These are phyloP conservation scores for Holothuria scabra DNA, from an alignment of 53 echinoderm and acorn worm species.

Conservation along the genomic window DNA sequence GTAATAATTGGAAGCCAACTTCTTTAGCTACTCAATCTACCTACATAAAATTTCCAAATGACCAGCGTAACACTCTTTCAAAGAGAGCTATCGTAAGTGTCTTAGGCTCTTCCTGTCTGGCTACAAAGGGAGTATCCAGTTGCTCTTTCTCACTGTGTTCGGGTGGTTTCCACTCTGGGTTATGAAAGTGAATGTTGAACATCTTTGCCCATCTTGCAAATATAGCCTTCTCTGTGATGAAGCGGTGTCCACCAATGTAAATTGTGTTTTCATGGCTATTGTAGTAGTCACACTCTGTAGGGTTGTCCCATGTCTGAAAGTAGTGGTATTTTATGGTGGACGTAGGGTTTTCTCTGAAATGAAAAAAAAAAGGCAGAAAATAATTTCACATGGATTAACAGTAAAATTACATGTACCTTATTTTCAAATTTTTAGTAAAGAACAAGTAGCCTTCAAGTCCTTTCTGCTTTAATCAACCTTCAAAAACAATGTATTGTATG, in stretches of 20 bases:
- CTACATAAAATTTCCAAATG: constrained; percentile 65
- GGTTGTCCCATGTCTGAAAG: constrained; percentile 82
- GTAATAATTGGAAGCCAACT: too few relatives aligned
- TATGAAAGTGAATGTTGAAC: constrained; percentile 92
- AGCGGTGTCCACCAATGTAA: constrained; percentile 77
- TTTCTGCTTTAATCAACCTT: too few relatives aligned
- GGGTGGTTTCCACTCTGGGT: constrained; percentile 78
- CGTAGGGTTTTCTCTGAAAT: constrained; percentile 63
- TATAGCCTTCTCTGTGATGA: constrained; percentile 96
- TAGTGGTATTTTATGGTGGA: constrained; percentile 91
- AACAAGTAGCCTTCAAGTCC: too few relatives aligned
- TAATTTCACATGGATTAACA: too few relatives aligned
- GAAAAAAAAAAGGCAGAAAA: too few relatives aligned
- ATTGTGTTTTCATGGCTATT: constrained; percentile 82
- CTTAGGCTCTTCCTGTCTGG: constrained; percentile 58
- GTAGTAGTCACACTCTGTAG: constrained; percentile 90
- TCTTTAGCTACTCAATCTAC: background rate
- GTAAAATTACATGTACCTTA: too few relatives aligned
- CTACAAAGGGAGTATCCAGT: constrained; percentile 91
- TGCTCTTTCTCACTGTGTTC: constrained; percentile 45
- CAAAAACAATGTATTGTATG: too few relatives aligned
- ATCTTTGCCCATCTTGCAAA: constrained; percentile 88
- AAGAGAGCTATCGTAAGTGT: constrained; percentile 36
- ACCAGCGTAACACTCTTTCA: constrained; percentile 66
- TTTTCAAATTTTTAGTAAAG: too few relatives aligned